phyloP scores from a whole-genome alignment of 2,888 invertebrate species.

The Apodemia zela region DNA sequence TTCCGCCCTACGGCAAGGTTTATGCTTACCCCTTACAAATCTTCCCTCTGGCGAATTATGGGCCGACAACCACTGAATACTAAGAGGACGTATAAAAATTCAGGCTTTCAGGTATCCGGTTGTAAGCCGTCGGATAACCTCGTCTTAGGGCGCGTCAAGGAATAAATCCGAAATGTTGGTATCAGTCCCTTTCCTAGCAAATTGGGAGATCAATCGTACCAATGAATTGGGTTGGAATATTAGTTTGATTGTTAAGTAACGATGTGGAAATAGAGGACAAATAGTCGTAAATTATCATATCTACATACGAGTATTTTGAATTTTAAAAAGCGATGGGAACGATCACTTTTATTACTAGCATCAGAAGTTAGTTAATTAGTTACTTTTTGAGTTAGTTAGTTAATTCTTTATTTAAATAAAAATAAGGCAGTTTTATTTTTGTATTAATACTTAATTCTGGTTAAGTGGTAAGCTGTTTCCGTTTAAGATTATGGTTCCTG shows the following conservation, averaged over 20 bases:
- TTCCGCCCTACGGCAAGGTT: conserved; percentile 39
- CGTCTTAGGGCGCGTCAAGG: conserved; percentile 41
- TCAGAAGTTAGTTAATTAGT: too few species aligned
- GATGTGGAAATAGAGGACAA: conserved; percentile 44
- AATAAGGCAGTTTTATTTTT: too few species aligned
- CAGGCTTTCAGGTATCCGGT: conserved; percentile 64
- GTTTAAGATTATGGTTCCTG: too few species aligned
- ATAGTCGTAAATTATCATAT: neutral
- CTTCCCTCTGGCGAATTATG: conserved; percentile 67
- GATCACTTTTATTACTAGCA: too few species aligned
- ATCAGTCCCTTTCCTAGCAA: conserved; percentile 43
- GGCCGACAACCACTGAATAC: conserved; percentile 64
- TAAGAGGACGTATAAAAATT: conserved; percentile 68
- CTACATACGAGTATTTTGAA: too few species aligned
- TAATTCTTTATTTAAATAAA: too few species aligned
- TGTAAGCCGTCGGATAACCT: conserved; percentile 68
- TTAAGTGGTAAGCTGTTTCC: too few species aligned
- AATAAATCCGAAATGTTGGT: conserved; percentile 60
- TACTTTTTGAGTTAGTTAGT: too few species aligned
- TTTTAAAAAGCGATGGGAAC: too few species aligned
- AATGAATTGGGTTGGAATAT: conserved; percentile 53
- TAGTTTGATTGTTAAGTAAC: conserved; percentile 52
- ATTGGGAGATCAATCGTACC: conserved; percentile 55
- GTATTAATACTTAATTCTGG: too few species aligned
- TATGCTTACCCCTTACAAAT: conserved; percentile 55